Conservation (phyloP, 2,797 vertebrate species). For the Molossus alvarezi region DNA sequence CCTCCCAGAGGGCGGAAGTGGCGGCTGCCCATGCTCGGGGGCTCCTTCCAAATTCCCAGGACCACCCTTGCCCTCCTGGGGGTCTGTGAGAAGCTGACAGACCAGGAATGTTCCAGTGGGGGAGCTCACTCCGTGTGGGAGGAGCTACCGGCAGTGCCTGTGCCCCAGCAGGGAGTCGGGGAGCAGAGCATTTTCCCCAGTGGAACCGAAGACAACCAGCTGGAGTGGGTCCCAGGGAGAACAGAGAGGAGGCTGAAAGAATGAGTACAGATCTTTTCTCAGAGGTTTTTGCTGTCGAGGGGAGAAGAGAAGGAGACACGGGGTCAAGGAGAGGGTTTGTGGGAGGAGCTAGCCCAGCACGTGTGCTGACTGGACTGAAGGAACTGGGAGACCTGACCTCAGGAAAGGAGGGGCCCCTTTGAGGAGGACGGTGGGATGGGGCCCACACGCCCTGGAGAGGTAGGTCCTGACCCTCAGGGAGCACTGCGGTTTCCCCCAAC, state of each 20-base stretch:
- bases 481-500: fast-evolving
- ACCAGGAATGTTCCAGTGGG: background rate
- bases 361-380: background rate
- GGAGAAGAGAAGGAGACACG: background rate
- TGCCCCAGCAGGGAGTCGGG: fast-evolving
- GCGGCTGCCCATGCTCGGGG: too few relatives aligned
- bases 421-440: background rate
- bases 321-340: background rate
- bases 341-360: background rate
- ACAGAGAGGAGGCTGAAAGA: background rate
- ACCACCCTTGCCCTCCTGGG: background rate
- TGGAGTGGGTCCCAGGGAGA: background rate
- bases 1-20: background rate
- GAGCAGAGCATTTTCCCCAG: background rate
- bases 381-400: background rate
- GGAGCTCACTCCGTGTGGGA: background rate
- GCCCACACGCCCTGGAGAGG: too few relatives aligned
- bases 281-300: background rate
- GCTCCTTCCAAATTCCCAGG: background rate
- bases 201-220: background rate
- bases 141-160: too few relatives aligned
- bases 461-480: background rate
- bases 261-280: background rate
- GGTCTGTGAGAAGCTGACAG: background rate
- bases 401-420: background rate